Conservation (phyloP, 2,888 invertebrate genomes). For the Congeria kusceri region DNA sequence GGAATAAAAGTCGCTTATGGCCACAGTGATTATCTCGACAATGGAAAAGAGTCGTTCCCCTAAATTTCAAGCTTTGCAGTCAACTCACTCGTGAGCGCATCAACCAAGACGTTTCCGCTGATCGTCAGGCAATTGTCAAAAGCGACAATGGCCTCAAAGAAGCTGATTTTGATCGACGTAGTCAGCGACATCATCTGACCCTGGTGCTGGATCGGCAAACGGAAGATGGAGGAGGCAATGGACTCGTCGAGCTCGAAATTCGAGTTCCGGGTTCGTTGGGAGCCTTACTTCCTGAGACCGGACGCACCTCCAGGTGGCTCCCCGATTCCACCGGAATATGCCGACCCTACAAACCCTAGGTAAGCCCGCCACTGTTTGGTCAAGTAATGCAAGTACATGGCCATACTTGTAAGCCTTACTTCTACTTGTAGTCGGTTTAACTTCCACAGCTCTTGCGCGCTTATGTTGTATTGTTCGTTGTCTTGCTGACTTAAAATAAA, state of each 20-base stretch:
- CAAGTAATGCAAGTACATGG: no score
- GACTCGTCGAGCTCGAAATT: conserved; percentile 68
- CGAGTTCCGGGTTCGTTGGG: conserved; percentile 81
- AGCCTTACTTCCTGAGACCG: conserved; percentile 81
- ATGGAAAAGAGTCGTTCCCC: no score
- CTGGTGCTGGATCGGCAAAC: conserved; percentile 84
- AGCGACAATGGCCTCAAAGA: conserved; percentile 62
- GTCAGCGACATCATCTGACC: conserved; percentile 84
- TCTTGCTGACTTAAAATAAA: no score
- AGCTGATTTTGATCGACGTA: conserved; percentile 73
- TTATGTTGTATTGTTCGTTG: no score
- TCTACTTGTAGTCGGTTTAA: no score
- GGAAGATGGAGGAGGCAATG: conserved; percentile 81
- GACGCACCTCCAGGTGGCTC: conserved; percentile 79
- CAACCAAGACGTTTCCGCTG: no score
- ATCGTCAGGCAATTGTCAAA: neutral
- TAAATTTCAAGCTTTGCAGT: no score
- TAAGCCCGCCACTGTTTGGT: conserved; percentile 24
- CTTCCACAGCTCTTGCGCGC: no score
- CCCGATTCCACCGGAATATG: conserved; percentile 72
- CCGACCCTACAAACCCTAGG: conserved; percentile 72
- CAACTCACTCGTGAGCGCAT: no score
- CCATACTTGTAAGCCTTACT: no score
- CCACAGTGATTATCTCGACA: no score
- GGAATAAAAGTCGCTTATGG: no score